A percentile compares a stretch with the other conserved stretches of the same genome.
These are phyloP conservation scores for Hydrotaea diabolus DNA, from an alignment of 2,888 invertebrate genomes.

Conservation along the genomic window DNA sequence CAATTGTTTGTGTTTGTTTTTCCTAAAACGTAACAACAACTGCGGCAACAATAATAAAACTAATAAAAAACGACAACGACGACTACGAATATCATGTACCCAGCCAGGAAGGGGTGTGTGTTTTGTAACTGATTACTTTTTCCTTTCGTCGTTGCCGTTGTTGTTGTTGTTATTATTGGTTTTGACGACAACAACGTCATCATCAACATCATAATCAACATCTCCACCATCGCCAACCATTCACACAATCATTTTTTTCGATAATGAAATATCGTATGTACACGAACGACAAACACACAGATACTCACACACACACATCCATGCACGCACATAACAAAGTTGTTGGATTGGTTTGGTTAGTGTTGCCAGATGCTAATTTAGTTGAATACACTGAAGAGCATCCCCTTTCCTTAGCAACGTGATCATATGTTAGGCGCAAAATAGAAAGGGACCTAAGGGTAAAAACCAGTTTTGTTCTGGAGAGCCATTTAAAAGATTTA, in stretches of 20 bases:
- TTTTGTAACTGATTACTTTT: conserved; percentile 46
- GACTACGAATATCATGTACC: background rate
- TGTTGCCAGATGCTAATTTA: no score
- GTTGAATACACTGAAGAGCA: no score
- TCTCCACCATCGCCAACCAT: conserved; percentile 16
- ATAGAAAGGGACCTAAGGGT: no score
- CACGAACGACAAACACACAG: background rate
- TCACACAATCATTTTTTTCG: conserved; percentile 36
- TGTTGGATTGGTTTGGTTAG: background rate
- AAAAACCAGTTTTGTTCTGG: no score
- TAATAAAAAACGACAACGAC: background rate
- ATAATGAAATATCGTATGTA: conserved; percentile 43
- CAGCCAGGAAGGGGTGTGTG: conserved; percentile 57
- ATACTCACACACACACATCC: background rate
- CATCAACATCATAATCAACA: conserved; percentile 28
- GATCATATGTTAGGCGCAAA: no score
- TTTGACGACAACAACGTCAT: conserved; percentile 27
- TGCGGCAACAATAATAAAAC: background rate
- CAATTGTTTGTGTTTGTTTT: conserved; percentile 24
- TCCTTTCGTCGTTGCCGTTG: conserved; percentile 10
- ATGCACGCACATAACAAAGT: background rate
- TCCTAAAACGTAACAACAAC: conserved; percentile 1
- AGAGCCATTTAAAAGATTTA: no score
- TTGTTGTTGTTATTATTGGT: conserved; percentile 24
- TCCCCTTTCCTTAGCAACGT: no score